Conservation (phyloP, 2,797 vertebrate genomes). For the Enteromius treurensis region DNA sequence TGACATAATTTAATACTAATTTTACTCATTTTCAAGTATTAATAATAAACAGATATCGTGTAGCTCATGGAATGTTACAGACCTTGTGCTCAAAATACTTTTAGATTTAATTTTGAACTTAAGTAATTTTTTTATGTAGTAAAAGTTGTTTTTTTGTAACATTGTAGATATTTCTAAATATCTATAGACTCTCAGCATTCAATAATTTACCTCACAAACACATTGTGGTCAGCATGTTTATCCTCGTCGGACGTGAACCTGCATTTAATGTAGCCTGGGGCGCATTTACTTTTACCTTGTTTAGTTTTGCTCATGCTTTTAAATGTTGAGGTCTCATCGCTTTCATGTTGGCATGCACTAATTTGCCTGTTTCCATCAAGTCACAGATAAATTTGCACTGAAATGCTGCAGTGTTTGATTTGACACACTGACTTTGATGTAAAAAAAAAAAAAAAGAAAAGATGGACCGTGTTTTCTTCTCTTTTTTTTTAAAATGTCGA, state of each 20-base stretch:
- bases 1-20: not conserved
- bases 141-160: not conserved
- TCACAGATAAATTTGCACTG: not conserved
- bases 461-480: not conserved
- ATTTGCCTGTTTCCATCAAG: not conserved
- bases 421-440: not conserved
- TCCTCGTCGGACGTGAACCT: not conserved
- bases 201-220: slow-evolving; percentile 4
- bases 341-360: not conserved
- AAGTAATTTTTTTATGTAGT: not conserved
- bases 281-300: not conserved
- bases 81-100: not conserved
- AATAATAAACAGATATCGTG: not conserved
- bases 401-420: not conserved
- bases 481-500: not conserved
- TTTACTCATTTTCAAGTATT: too few relatives aligned
- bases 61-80: not conserved
- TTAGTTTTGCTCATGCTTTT: not conserved
- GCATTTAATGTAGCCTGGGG: not conserved
- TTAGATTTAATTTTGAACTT: not conserved
- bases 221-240: not conserved
- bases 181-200: not conserved
- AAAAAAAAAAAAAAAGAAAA: not conserved
- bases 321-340: not conserved
- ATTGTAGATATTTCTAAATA: not conserved